phyloP scores from a whole-genome alignment of 2,888 invertebrate species.

The Heliconius ethilla region DNA sequence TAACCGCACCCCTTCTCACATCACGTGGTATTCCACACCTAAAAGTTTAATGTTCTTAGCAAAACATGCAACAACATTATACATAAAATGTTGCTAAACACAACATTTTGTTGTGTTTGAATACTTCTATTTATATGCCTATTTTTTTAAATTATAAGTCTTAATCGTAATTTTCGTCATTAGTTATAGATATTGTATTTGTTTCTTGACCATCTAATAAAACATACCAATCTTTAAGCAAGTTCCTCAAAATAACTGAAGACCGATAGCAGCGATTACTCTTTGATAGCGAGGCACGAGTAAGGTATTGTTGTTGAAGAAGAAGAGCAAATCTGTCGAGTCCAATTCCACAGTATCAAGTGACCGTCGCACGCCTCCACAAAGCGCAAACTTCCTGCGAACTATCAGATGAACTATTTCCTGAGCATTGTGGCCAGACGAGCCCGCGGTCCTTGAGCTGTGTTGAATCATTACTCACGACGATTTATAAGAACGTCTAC shows the following conservation, averaged over 20 bases:
- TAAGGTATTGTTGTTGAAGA: conserved; percentile 11
- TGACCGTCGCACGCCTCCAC: conserved; percentile 49
- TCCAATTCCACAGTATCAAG: conserved; percentile 33
- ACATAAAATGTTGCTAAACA: neutral
- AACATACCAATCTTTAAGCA: neutral
- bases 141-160: neutral
- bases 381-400: conserved; percentile 66
- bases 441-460: conserved; percentile 43
- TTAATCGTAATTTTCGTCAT: neutral
- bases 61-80: neutral
- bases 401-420: conserved; percentile 70
- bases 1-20: neutral
- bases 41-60: neutral
- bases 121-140: neutral
- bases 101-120: neutral
- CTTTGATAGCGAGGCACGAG: neutral
- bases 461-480: conserved; percentile 33
- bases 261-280: neutral
- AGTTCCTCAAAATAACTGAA: neutral
- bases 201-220: neutral
- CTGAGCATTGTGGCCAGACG: conserved; percentile 62
- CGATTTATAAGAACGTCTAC: conserved; percentile 1
- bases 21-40: neutral
- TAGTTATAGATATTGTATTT: neutral
- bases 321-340: conserved; percentile 27